Conservation (phyloP, 2,888 invertebrate species). For the Itoplectis maculator region DNA sequence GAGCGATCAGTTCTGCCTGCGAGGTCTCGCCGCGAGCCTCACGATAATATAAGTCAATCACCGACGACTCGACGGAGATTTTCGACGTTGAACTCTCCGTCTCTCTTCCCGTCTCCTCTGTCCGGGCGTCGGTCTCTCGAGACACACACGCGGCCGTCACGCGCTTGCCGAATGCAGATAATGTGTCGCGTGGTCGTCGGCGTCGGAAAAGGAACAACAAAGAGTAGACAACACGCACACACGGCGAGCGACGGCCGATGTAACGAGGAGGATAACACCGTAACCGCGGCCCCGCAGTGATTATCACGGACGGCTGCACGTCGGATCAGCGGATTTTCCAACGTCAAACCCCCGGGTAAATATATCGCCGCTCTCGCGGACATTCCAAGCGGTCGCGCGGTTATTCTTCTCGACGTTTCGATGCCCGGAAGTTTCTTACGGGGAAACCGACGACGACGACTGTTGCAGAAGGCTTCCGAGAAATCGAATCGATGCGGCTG, state of each 20-base stretch:
- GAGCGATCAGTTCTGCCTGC: background rate
- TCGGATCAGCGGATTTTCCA: conserved; percentile 3
- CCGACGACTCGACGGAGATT: background rate
- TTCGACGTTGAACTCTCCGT: background rate
- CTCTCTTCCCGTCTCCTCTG: background rate
- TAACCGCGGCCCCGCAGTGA: conserved; percentile 40
- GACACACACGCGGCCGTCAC: conserved; percentile 76
- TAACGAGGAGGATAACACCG: conserved; percentile 37
- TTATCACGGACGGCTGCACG: conserved; percentile 3
- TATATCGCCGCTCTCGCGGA: background rate
- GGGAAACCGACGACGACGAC: background rate
- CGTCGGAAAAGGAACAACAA: conserved; percentile 9
- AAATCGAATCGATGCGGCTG: background rate
- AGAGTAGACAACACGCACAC: too few relatives aligned
- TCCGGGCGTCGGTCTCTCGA: conserved; percentile 46
- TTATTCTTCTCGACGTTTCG: background rate
- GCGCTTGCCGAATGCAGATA: conserved; percentile 77
- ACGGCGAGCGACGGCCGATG: conserved; percentile 5
- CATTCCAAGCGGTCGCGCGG: background rate
- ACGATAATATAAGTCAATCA: conserved; percentile 17
- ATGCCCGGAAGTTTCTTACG: background rate
- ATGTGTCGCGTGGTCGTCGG: conserved; percentile 47
- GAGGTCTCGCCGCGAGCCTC: background rate
- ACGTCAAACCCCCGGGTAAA: conserved; percentile 1
- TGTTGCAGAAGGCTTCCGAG: background rate